phyloP scores from a whole-genome alignment of 2,797 vertebrate species.

The Megalops cyprinoides region DNA sequence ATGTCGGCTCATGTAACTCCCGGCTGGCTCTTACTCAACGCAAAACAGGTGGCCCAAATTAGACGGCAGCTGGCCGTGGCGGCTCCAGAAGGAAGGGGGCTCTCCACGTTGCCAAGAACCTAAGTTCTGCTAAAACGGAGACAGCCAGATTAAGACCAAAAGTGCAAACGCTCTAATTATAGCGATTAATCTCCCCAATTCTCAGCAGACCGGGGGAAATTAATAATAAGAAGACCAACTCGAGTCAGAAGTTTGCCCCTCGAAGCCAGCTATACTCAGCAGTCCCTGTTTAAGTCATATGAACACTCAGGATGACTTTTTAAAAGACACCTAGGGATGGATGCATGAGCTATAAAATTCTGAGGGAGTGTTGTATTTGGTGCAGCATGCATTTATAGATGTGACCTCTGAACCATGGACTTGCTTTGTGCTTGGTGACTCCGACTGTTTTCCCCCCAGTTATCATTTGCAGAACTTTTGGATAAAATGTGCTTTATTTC shows the following conservation, averaged over 20 bases:
- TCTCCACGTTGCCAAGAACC: not conserved
- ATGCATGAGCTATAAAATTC: too few relatives aligned
- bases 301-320: too few relatives aligned
- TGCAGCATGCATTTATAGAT: too few relatives aligned
- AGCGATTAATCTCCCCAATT: not conserved
- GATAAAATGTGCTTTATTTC: too few relatives aligned
- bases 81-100: conserved; percentile 1
- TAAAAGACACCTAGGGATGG: too few relatives aligned
- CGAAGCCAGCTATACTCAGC: too few relatives aligned
- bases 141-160: not conserved
- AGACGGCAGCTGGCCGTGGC: conserved; percentile 4
- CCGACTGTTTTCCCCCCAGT: too few relatives aligned
- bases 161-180: not conserved
- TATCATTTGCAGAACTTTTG: too few relatives aligned
- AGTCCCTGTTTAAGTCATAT: too few relatives aligned
- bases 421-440: too few relatives aligned
- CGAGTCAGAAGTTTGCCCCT: not conserved
- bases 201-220: not conserved
- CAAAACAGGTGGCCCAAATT: conserved; percentile 24
- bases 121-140: not conserved
- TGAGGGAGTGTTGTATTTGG: too few relatives aligned
- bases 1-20: not conserved
- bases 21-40: not conserved
- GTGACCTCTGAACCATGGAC: too few relatives aligned
- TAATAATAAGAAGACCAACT: not conserved